These are phyloP conservation scores for Sturmia bella DNA, from an alignment of 2,888 invertebrate species.

Conservation along the genomic window DNA sequence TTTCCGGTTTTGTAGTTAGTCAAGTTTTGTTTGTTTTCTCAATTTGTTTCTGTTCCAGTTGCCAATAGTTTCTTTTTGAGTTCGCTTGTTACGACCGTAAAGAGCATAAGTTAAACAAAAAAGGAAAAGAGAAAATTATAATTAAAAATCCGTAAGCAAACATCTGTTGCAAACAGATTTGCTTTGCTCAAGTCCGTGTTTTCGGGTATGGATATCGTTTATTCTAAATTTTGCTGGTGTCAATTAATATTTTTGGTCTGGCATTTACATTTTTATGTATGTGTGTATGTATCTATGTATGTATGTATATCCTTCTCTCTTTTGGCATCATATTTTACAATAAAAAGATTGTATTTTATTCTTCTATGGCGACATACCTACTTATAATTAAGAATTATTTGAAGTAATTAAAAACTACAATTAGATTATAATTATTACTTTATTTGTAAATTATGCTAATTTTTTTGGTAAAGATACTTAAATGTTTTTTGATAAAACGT, in stretches of 20 bases:
- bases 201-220: not conserved
- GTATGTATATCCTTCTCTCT: not conserved
- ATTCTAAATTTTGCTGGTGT: not conserved
- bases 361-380: conserved; percentile 53
- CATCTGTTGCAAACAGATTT: conserved; percentile 3
- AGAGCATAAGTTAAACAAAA: not conserved
- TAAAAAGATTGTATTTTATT: conserved; percentile 12
- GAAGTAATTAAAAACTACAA: conserved; percentile 69
- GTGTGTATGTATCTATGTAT: no score
- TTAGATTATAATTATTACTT: conserved; percentile 43
- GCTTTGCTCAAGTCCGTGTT: not conserved
- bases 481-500: conserved; percentile 52
- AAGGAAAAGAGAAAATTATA: no score
- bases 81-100: conserved; percentile 12
- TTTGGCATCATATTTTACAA: not conserved
- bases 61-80: conserved; percentile 20
- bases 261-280: conserved; percentile 7
- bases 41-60: conserved; percentile 27
- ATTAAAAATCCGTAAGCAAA: no score
- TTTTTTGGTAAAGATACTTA: conserved; percentile 22
- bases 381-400: conserved; percentile 53
- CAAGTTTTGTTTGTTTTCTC: no score
- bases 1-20: conserved; percentile 2
- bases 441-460: conserved; percentile 50
- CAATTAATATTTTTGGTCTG: conserved; percentile 38